Evolutionary conservation across 2,888 invertebrate species (phyloP).

Genomic region (Lithodes maja): DNA sequence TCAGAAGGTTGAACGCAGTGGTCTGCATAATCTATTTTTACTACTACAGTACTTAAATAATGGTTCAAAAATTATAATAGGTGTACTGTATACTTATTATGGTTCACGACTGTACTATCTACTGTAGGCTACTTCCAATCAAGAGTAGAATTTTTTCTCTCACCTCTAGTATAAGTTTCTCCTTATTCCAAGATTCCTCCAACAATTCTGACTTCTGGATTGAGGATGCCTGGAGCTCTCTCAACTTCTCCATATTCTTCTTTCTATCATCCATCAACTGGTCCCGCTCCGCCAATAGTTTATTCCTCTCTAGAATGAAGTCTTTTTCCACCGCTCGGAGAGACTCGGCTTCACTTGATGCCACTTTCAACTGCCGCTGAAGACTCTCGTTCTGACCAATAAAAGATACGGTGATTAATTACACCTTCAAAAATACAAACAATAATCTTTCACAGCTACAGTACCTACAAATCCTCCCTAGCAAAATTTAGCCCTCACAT

Average conservation of each 20-base stretch:
- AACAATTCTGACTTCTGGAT: constrained; percentile 37
- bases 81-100: neutral
- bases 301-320: constrained; percentile 35
- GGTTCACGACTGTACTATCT: neutral
- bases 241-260: constrained; percentile 25
- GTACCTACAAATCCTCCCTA: too few species aligned
- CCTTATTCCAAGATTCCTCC: constrained; percentile 37
- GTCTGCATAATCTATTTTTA: too few species aligned
- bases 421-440: too few species aligned
- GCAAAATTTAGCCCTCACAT: too few species aligned
- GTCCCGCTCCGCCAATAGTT: neutral
- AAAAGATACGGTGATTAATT: too few species aligned
- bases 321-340: constrained; percentile 42
- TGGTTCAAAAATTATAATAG: too few species aligned
- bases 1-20: too few species aligned
- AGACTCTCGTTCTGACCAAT: constrained; percentile 59
- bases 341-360: constrained; percentile 53
- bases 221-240: constrained; percentile 28
- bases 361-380: constrained; percentile 60
- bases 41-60: too few species aligned
- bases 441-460: too few species aligned
- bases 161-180: constrained; percentile 42
- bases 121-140: neutral
- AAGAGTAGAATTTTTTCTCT: neutral
- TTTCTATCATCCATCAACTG: constrained; percentile 24